phyloP scores from a whole-genome alignment of 1,140 invertebrate species.

The Drepana arcuata region DNA sequence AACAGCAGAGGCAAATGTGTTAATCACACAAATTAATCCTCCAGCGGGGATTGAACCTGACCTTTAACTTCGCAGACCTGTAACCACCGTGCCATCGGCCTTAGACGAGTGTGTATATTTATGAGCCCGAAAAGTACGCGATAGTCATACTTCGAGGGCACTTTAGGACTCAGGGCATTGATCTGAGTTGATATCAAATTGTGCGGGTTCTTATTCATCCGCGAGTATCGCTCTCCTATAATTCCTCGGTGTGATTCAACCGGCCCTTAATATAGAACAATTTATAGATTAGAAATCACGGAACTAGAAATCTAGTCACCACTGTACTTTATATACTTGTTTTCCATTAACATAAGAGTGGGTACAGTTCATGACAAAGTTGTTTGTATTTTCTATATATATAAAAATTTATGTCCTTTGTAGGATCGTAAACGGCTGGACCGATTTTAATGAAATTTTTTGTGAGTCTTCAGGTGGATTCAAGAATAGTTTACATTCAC shows the following conservation, averaged over 20 bases:
- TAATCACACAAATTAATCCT: too few relatives aligned
- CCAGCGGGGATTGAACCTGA: too few relatives aligned
- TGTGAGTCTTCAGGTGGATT: too few relatives aligned
- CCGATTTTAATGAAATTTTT: too few relatives aligned
- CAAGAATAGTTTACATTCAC: not conserved
- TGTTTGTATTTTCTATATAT: not conserved
- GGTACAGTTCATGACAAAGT: not conserved
- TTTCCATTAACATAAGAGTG: constrained; percentile 13
- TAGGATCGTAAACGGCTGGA: not conserved
- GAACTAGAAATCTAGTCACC: constrained; percentile 17
- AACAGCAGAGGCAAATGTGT: too few relatives aligned
- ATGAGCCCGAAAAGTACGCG: not conserved
- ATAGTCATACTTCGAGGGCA: not conserved
- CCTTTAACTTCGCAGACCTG: too few relatives aligned
- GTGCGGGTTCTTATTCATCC: not conserved
- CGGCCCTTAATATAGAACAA: not conserved
- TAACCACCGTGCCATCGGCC: too few relatives aligned
- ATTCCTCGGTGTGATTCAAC: not conserved
- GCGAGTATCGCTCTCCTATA: not conserved
- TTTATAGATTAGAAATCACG: constrained; percentile 19
- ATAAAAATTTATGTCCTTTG: not conserved
- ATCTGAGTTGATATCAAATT: not conserved
- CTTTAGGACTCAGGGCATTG: not conserved
- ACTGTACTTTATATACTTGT: constrained; percentile 11
- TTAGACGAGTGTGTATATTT: not conserved